Evolutionary conservation across 2,113 vertebrate genomes (phyloP).

Genomic region (Osmerus mordax): DNA sequence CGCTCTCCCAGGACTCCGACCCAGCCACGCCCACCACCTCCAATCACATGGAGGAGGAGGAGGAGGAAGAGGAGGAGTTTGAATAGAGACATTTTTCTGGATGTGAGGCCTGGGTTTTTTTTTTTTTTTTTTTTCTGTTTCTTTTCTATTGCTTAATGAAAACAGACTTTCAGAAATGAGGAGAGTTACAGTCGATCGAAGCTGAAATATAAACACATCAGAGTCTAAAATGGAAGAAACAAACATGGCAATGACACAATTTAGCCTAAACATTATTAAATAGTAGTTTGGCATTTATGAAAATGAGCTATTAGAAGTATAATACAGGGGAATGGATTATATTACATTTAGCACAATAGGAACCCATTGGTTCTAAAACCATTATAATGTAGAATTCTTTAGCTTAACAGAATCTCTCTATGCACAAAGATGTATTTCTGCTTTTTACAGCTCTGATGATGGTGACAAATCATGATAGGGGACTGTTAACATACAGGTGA

Average conservation of each 20-base stretch:
- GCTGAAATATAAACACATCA: slow-evolving; percentile 51
- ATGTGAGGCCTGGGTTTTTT: slow-evolving; percentile 10
- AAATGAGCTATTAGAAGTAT: slow-evolving; percentile 42
- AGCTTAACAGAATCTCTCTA: slow-evolving; percentile 68
- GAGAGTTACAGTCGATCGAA: slow-evolving; percentile 49
- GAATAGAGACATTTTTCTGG: slow-evolving; percentile 47
- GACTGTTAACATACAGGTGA: slow-evolving; percentile 40
- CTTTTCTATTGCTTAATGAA: slow-evolving; percentile 31
- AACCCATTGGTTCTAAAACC: slow-evolving; percentile 45
- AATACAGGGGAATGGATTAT: slow-evolving; percentile 38
- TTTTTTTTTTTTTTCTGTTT: slow-evolving; percentile 26
- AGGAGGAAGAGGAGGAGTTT: slow-evolving; percentile 67
- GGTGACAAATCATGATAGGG: slow-evolving; percentile 62
- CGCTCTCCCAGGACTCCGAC: slow-evolving; percentile 94
- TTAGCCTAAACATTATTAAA: slow-evolving; percentile 54
- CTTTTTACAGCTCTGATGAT: slow-evolving; percentile 57
- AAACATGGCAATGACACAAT: slow-evolving; percentile 45
- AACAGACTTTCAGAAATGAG: slow-evolving; percentile 68
- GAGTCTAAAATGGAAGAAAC: slow-evolving; percentile 54
- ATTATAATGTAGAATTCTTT: slow-evolving; percentile 49
- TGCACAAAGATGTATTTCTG: slow-evolving; percentile 74
- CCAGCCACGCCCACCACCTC: slow-evolving; percentile 93
- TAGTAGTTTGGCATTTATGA: slow-evolving; percentile 62
- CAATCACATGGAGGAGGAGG: slow-evolving; percentile 87
- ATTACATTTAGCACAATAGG: slow-evolving; percentile 64